phyloP scores from a whole-genome alignment of 2,888 invertebrate genomes.

The Agonum fuliginosum region DNA sequence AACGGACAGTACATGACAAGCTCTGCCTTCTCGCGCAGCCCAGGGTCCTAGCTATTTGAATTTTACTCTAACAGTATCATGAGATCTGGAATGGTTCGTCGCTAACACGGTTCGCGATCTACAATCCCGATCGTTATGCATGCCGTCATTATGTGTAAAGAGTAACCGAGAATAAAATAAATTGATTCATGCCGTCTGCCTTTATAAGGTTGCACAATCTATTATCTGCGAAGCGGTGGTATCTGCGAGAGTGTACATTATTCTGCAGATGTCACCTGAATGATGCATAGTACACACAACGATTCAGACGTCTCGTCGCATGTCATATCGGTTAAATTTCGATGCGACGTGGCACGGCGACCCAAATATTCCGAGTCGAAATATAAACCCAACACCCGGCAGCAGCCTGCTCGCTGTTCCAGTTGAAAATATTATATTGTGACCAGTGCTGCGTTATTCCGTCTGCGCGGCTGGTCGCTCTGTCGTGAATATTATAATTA shows the following conservation, averaged over 20 bases:
- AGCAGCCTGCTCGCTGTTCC: slow-evolving; percentile 12
- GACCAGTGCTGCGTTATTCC: slow-evolving; percentile 10
- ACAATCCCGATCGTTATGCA: slow-evolving; percentile 40
- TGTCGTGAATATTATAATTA: slow-evolving; percentile 44
- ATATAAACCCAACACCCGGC: slow-evolving; percentile 32
- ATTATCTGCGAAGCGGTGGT: slow-evolving; percentile 41
- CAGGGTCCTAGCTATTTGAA: too few species aligned
- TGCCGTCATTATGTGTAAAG: slow-evolving; percentile 43
- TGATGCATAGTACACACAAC: slow-evolving; percentile 50
- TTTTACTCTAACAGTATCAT: too few species aligned
- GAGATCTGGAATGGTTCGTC: too few species aligned
- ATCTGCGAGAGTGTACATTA: slow-evolving; percentile 42
- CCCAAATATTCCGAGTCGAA: slow-evolving; percentile 41
- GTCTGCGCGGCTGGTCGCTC: slow-evolving; percentile 8
- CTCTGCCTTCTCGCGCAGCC: too few species aligned
- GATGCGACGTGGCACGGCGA: slow-evolving; percentile 47
- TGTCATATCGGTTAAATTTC: slow-evolving; percentile 49
- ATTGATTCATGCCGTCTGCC: slow-evolving; percentile 35
- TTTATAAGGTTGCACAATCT: slow-evolving; percentile 38
- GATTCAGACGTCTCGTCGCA: slow-evolving; percentile 49
- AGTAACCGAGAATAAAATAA: slow-evolving; percentile 46
- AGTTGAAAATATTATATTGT: slow-evolving; percentile 40
- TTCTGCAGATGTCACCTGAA: slow-evolving; percentile 47
- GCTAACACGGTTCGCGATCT: too few species aligned
- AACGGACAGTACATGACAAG: too few species aligned